phyloP scores from a whole-genome alignment of 2,888 invertebrate genomes.

The Theretra japonica region DNA sequence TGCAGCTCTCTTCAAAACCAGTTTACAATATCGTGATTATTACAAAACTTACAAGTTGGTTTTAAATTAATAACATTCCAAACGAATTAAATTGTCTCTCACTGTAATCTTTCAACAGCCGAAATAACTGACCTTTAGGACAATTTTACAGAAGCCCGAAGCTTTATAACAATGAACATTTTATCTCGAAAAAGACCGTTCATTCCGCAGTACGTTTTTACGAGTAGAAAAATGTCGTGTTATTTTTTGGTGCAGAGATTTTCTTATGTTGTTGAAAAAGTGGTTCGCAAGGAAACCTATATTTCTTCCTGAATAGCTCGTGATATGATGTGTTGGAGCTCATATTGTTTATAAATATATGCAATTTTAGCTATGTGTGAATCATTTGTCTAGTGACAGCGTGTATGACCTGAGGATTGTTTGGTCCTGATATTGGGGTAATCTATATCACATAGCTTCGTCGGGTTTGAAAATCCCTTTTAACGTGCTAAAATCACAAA shows the following conservation, averaged over 20 bases:
- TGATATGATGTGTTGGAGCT: neutral
- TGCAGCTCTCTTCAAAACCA: too few species aligned
- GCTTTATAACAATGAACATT: neutral
- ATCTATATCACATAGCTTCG: too few species aligned
- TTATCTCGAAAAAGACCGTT: neutral
- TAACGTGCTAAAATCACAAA: too few species aligned
- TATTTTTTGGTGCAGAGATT: neutral
- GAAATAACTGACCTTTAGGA: neutral
- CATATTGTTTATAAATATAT: neutral
- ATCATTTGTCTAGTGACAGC: too few species aligned
- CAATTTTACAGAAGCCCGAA: neutral
- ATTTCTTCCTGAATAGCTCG: neutral
- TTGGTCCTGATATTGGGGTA: too few species aligned
- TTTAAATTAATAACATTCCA: too few species aligned
- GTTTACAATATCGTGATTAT: too few species aligned
- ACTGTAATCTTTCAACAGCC: too few species aligned
- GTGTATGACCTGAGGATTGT: too few species aligned
- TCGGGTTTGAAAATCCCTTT: too few species aligned
- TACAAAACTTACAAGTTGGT: too few species aligned
- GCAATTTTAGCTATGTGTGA: neutral
- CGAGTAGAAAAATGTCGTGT: slow-evolving; percentile 3
- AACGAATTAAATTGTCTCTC: too few species aligned
- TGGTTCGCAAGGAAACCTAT: neutral
- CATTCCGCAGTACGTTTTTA: neutral
- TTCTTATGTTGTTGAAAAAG: neutral